These are phyloP conservation scores for Hormiphora californensis DNA, from an alignment of 37 sponge, comb jelly and placozoan genomes.

Conservation along the genomic window DNA sequence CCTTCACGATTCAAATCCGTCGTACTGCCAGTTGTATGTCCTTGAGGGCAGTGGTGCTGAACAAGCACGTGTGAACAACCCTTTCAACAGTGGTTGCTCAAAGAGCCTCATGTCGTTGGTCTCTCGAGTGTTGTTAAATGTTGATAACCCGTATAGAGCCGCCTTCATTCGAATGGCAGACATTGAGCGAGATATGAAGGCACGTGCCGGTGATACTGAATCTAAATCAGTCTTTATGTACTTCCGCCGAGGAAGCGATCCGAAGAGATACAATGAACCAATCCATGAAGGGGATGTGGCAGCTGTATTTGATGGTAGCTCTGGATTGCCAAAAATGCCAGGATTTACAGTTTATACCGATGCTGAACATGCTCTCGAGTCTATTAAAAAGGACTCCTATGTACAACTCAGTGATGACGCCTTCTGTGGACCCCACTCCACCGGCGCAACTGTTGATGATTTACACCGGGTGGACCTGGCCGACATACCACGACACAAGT, in stretches of 20 bases:
- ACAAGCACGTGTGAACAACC: constrained; percentile 9
- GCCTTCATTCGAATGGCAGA: not conserved
- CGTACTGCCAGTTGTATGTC: not conserved
- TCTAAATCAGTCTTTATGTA: not conserved
- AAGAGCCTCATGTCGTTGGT: not conserved
- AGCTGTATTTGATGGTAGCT: not conserved
- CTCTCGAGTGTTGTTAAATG: not conserved
- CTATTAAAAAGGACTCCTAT: not conserved
- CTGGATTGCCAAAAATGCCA: constrained; percentile 1
- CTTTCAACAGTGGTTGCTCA: not conserved
- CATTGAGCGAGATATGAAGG: not conserved
- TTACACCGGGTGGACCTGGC: not conserved
- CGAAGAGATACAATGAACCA: not conserved
- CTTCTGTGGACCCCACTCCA: not conserved
- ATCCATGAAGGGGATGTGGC: not conserved
- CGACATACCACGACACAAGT: not conserved
- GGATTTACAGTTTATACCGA: not conserved
- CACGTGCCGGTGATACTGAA: not conserved
- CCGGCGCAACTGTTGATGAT: not conserved
- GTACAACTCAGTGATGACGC: not conserved
- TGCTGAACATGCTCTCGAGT: not conserved
- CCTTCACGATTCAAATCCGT: not conserved
- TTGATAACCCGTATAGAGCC: not conserved
- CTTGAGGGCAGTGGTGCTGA: not conserved
- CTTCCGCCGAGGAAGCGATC: not conserved